phyloP scores from a whole-genome alignment of 2,113 vertebrate genomes.

The Gavialis gangeticus region DNA sequence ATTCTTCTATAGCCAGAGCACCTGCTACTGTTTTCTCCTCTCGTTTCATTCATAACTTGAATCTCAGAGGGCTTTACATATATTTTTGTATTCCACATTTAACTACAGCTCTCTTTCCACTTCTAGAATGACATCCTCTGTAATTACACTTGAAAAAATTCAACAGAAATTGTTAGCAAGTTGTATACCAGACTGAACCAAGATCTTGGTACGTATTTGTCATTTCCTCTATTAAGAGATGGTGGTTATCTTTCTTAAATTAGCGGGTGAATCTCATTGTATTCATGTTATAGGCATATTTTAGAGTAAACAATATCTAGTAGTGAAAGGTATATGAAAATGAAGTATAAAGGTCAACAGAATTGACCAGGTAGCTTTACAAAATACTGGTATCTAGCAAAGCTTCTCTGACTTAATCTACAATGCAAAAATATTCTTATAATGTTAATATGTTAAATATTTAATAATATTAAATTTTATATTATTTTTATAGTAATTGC shows the following conservation, averaged over 20 bases:
- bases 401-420: background rate
- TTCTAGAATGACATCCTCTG: conserved; percentile 40
- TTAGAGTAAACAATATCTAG: background rate
- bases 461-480: no score
- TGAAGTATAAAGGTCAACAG: background rate
- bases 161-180: conserved; percentile 22
- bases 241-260: conserved; percentile 33
- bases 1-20: background rate
- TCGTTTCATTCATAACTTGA: background rate
- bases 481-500: no score
- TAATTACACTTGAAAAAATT: conserved; percentile 52
- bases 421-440: background rate
- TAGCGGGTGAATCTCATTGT: background rate
- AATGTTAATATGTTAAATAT: background rate
- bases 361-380: background rate
- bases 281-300: background rate
- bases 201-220: conserved; percentile 38
- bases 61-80: conserved; percentile 21
- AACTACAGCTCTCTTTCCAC: conserved; percentile 13
- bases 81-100: conserved; percentile 46
- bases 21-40: conserved; percentile 14
- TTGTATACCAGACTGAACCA: background rate
- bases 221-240: conserved; percentile 15
- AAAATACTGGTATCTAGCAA: background rate
- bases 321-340: background rate